Evolutionary conservation across 2,797 vertebrate species (phyloP).

Genomic region (Gallinago stenura): DNA sequence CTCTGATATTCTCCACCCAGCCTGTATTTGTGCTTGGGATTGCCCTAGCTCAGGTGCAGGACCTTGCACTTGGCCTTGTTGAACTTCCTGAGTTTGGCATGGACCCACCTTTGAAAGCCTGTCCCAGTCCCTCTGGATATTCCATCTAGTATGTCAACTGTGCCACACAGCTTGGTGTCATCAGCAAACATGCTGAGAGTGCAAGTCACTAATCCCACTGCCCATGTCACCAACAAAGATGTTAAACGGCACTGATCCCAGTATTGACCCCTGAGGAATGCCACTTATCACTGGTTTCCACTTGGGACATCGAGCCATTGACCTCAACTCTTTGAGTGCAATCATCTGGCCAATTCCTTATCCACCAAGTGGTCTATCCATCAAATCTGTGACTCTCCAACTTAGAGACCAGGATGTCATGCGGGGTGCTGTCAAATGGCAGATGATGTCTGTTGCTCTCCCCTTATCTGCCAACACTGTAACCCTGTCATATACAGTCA

Average conservation of each 20-base stretch:
- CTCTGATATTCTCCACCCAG: not conserved
- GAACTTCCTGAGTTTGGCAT: not conserved
- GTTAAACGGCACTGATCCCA: not conserved
- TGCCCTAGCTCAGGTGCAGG: not conserved
- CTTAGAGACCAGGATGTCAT: not conserved
- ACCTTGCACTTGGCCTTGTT: not conserved
- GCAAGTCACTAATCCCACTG: not conserved
- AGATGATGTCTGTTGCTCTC: not conserved
- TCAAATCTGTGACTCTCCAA: not conserved
- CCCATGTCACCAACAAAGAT: not conserved
- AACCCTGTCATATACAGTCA: not conserved
- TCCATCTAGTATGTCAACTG: not conserved
- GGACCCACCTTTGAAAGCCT: not conserved
- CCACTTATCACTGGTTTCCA: not conserved
- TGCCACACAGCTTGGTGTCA: not conserved
- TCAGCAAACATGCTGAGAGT: not conserved
- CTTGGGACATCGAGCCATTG: not conserved
- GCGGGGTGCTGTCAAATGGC: not conserved
- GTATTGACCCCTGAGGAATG: not conserved
- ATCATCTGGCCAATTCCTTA: not conserved
- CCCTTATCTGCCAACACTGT: not conserved
- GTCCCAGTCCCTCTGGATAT: not conserved
- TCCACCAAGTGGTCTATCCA: not conserved
- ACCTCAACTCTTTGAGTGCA: not conserved
- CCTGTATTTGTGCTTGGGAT: not conserved